Conservation (phyloP, 2,888 invertebrate genomes). For the Drosophila diplacantha region DNA sequence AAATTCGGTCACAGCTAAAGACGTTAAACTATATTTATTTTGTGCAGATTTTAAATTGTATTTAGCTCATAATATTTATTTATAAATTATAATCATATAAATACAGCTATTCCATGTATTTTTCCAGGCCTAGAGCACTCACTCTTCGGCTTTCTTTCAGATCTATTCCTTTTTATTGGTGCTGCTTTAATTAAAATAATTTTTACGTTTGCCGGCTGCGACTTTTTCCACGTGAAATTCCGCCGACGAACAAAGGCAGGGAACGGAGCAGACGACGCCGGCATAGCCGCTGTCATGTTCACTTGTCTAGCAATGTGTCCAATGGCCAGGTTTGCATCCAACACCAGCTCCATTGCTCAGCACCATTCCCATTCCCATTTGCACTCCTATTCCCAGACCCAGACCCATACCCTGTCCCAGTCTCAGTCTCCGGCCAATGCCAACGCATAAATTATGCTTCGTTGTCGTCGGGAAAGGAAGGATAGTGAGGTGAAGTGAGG, state of each 20-base stretch:
- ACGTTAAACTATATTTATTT: too few species aligned
- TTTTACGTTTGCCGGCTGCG: constrained; percentile 50
- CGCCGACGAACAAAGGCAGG: constrained; percentile 29
- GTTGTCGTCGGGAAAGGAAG: constrained; percentile 49
- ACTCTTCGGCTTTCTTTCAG: not conserved
- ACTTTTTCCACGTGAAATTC: constrained; percentile 69
- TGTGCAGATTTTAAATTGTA: too few species aligned
- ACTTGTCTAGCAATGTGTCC: constrained; percentile 62
- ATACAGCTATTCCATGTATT: too few species aligned
- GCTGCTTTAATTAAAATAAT: constrained; percentile 66
- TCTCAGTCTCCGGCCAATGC: constrained; percentile 44
- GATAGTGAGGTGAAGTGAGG: constrained; percentile 5
- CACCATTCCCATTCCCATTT: constrained; percentile 10
- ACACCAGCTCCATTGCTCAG: constrained; percentile 21
- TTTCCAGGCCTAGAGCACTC: not conserved
- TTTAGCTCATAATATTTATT: not conserved
- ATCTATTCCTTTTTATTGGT: not conserved
- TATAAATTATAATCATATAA: too few species aligned
- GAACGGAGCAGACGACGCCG: constrained; percentile 42
- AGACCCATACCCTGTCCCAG: constrained; percentile 28
- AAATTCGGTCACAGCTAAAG: too few species aligned
- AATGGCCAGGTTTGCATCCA: constrained; percentile 41
- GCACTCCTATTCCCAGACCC: constrained; percentile 5
- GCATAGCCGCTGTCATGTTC: constrained; percentile 67
- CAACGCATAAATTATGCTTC: constrained; percentile 68